A percentile compares a stretch with the other conserved stretches of the same genome.
Conservation (phyloP, 92 coral and sea anemone genomes). For the Phenganax stokvisi region DNA sequence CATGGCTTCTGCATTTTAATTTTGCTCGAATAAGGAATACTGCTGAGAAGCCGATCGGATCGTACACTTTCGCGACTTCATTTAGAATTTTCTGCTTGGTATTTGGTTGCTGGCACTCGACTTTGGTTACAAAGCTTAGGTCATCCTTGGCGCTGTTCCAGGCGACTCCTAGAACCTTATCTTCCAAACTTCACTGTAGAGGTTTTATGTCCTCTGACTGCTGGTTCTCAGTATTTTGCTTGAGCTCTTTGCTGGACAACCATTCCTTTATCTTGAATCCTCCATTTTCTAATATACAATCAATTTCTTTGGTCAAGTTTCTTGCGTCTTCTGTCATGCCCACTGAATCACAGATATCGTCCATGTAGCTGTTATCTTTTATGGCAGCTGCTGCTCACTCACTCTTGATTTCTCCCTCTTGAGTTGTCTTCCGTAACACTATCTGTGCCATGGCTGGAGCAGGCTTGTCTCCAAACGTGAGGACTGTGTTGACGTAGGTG, state of each 20-base stretch:
- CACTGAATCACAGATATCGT: slow-evolving; percentile 55
- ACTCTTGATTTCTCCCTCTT: slow-evolving; percentile 37
- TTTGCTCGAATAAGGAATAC: slow-evolving; percentile 5
- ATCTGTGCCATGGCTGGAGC: slow-evolving; percentile 44
- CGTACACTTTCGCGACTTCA: slow-evolving; percentile 2
- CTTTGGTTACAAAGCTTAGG: neutral
- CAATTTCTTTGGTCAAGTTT: slow-evolving; percentile 39
- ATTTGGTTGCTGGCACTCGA: neutral
- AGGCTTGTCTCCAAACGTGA: slow-evolving; percentile 33
- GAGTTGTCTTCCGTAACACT: slow-evolving; percentile 52
- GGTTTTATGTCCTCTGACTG: neutral
- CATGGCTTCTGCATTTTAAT: slow-evolving; percentile 37
- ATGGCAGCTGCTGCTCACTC: slow-evolving; percentile 49
- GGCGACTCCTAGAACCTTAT: neutral
- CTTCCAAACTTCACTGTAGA: neutral
- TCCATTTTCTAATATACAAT: slow-evolving; percentile 46
- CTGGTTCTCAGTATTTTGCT: neutral
- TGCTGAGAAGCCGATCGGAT: slow-evolving; percentile 1
- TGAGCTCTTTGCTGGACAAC: slow-evolving; percentile 32
- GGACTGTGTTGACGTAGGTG: slow-evolving; percentile 33
- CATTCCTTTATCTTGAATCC: slow-evolving; percentile 55
- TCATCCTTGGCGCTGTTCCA: slow-evolving; percentile 3
- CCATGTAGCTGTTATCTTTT: slow-evolving; percentile 54
- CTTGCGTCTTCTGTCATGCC: slow-evolving; percentile 37
- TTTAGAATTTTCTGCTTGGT: slow-evolving; percentile 10